These are phyloP conservation scores for Cryptoblepharus egeriae DNA, from an alignment of 2,797 vertebrate genomes.

Conservation along the genomic window DNA sequence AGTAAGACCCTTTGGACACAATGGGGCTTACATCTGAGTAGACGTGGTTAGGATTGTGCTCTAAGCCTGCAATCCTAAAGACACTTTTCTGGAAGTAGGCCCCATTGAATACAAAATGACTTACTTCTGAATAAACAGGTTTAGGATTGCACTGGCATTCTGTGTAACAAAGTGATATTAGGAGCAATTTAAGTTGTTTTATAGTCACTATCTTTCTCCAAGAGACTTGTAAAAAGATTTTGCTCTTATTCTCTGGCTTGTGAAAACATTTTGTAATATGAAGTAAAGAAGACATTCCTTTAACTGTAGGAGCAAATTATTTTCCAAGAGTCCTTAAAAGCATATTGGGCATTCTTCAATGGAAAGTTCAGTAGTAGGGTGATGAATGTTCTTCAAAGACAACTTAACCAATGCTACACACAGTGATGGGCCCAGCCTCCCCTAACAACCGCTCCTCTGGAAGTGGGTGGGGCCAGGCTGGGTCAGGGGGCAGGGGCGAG, in stretches of 20 bases:
- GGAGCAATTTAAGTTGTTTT: background rate
- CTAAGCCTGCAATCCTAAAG: too few species aligned
- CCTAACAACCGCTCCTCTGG: too few species aligned
- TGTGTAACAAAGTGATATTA: conserved; percentile 9
- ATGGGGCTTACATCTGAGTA: too few species aligned
- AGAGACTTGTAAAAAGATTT: background rate
- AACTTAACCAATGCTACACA: background rate
- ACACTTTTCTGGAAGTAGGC: too few species aligned
- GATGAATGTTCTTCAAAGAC: background rate
- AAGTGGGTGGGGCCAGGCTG: too few species aligned
- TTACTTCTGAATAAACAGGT: too few species aligned
- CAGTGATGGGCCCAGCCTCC: too few species aligned
- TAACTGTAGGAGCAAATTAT: too few species aligned
- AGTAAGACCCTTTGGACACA: too few species aligned
- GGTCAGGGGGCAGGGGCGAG: too few species aligned
- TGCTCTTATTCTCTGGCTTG: background rate
- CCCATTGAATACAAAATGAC: too few species aligned
- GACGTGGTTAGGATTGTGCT: too few species aligned
- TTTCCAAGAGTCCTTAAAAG: background rate
- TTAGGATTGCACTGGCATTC: conserved; percentile 17
- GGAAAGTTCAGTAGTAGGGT: background rate
- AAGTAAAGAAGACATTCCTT: background rate
- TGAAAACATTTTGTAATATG: background rate
- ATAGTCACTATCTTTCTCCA: conserved; percentile 6
- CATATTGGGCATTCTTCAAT: background rate